A percentile compares a stretch with the other conserved stretches of the same genome.
Evolutionary conservation across 37 sponge, comb jelly and placozoan genomes (phyloP).

Genomic region (Beroe forskalii): DNA sequence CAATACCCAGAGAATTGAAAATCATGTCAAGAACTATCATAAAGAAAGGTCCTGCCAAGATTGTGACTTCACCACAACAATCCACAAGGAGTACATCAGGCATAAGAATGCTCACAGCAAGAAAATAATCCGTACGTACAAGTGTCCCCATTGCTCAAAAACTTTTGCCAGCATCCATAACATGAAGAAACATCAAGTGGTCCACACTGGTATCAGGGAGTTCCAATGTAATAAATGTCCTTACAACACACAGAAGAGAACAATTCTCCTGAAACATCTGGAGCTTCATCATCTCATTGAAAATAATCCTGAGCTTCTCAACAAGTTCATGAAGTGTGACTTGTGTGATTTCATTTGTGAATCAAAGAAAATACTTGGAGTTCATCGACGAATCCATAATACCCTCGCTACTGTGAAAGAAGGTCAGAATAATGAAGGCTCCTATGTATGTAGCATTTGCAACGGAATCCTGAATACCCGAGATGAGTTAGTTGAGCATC

Average conservation of each 20-base stretch:
- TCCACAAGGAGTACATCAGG: conserved; percentile 54
- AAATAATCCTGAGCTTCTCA: conserved; percentile 19
- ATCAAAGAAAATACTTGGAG: conserved; percentile 6
- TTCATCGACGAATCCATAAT: conserved; percentile 37
- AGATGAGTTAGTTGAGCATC: conserved; percentile 48
- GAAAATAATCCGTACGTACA: conserved; percentile 31
- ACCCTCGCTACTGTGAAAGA: background rate
- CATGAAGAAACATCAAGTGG: conserved; percentile 36
- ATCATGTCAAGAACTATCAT: conserved; percentile 51
- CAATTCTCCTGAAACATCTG: conserved; percentile 39
- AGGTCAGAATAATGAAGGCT: background rate
- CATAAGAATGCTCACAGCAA: conserved; percentile 38
- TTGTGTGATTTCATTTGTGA: conserved; percentile 63
- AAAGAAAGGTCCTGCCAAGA: background rate
- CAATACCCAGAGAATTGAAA: conserved; percentile 44
- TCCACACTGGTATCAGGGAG: conserved; percentile 44
- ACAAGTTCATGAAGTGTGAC: conserved; percentile 48
- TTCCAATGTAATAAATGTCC: conserved; percentile 55
- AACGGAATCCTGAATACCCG: background rate
- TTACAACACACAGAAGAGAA: conserved; percentile 59
- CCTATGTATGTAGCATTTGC: conserved; percentile 34
- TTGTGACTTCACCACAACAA: conserved; percentile 29
- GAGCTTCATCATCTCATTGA: conserved; percentile 47
- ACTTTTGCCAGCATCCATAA: conserved; percentile 22
- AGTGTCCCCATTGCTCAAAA: conserved; percentile 50